A percentile compares a stretch with the other conserved stretches of the same genome.
These are phyloP conservation scores for Petrophora chlorosata DNA, from an alignment of 2,888 invertebrate genomes.

Conservation along the genomic window DNA sequence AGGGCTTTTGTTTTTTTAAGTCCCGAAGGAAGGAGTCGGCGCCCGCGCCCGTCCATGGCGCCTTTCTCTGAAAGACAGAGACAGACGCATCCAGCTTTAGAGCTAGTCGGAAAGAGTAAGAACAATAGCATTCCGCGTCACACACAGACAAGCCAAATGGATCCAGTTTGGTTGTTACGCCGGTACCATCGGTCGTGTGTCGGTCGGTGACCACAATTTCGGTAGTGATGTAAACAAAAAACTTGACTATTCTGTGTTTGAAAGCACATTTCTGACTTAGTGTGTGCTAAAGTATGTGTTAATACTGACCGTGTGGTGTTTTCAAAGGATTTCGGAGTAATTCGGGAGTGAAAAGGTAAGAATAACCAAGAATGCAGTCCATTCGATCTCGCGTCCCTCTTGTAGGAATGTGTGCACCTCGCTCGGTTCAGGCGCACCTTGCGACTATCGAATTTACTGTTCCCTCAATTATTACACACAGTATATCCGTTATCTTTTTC, in stretches of 20 bases:
- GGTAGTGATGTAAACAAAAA: slow-evolving; percentile 77
- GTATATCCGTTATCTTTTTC: slow-evolving; percentile 12
- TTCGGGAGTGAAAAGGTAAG: slow-evolving; percentile 66
- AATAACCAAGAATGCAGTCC: slow-evolving; percentile 75
- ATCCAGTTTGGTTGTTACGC: slow-evolving; percentile 77
- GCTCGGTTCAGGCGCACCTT: slow-evolving; percentile 74
- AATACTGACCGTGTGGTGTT: slow-evolving; percentile 42
- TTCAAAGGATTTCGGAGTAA: slow-evolving; percentile 43
- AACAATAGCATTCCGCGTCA: slow-evolving; percentile 74
- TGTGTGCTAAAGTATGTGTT: slow-evolving; percentile 62
- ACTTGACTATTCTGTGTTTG: slow-evolving; percentile 52
- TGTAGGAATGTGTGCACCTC: slow-evolving; percentile 77
- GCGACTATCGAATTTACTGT: slow-evolving; percentile 58
- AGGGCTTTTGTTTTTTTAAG: slow-evolving; percentile 76
- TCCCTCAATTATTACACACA: slow-evolving; percentile 37
- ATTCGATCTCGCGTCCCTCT: slow-evolving; percentile 78
- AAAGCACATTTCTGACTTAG: slow-evolving; percentile 53
- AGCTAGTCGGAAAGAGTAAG: slow-evolving; percentile 56
- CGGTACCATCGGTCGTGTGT: slow-evolving; percentile 66
- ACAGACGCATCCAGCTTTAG: slow-evolving; percentile 31
- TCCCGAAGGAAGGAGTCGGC: slow-evolving; percentile 79
- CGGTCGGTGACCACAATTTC: slow-evolving; percentile 47
- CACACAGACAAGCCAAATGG: slow-evolving; percentile 64
- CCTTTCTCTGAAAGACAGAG: slow-evolving; percentile 72
- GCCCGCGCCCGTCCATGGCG: slow-evolving; percentile 77